Evolutionary conservation across 1,140 invertebrate genomes (phyloP).

Genomic region (Megalonaias nervosa): DNA sequence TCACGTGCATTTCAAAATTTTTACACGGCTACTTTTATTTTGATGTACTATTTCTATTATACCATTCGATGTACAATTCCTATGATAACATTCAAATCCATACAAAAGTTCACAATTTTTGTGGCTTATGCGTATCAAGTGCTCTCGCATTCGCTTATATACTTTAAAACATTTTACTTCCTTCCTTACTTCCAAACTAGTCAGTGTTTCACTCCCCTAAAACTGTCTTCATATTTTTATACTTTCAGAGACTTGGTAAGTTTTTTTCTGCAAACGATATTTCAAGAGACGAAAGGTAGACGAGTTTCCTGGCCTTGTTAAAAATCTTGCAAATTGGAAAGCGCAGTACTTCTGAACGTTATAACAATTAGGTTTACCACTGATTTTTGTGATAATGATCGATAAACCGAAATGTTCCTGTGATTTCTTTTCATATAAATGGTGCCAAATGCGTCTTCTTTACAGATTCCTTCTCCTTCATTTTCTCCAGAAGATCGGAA

Average conservation of each 20-base stretch:
- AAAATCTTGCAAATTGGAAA: conserved; percentile 18
- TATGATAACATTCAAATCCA: too few species aligned
- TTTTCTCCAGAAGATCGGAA: conserved; percentile 19
- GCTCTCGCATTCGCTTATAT: too few species aligned
- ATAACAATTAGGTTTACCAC: conserved; percentile 29
- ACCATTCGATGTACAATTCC: too few species aligned
- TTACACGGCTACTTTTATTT: too few species aligned
- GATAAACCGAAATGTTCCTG: conserved; percentile 30
- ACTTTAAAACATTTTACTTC: too few species aligned
- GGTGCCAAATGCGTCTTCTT: conserved; percentile 4
- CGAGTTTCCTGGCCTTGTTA: not conserved
- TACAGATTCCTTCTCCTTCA: conserved; percentile 16
- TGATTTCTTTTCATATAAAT: conserved; percentile 36
- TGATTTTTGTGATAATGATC: conserved; percentile 16
- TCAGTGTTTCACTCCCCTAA: too few species aligned
- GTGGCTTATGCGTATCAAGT: too few species aligned
- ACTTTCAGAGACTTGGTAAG: conserved; percentile 9
- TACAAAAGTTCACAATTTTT: too few species aligned
- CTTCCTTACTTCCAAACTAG: too few species aligned
- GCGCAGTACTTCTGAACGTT: conserved; percentile 13
- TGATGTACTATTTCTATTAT: too few species aligned
- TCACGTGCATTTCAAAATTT: too few species aligned
- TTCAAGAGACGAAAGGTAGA: conserved; percentile 5
- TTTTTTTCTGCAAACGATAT: conserved; percentile 7
- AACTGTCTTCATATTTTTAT: too few species aligned